Evolutionary conservation across 1,140 invertebrate genomes (phyloP).

Genomic region (Stenopsyche tienmushanensis): DNA sequence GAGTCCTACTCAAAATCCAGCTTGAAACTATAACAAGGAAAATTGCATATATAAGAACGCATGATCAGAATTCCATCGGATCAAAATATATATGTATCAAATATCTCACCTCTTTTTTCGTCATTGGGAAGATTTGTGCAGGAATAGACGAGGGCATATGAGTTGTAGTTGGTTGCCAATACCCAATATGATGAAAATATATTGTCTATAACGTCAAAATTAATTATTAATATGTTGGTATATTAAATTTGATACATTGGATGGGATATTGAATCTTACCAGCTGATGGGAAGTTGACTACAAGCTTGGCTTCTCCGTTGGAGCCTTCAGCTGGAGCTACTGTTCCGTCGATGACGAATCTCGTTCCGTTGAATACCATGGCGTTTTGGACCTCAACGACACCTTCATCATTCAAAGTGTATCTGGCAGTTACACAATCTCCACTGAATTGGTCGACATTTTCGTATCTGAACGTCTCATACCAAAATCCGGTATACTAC

Average conservation of each 20-base stretch:
- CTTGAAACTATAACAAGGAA: slow-evolving; percentile 28
- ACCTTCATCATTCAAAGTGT: background rate
- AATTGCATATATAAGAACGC: too few relatives aligned
- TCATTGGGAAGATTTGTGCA: slow-evolving; percentile 45
- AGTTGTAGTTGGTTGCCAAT: slow-evolving; percentile 46
- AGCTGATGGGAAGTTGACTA: slow-evolving; percentile 34
- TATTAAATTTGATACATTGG: background rate
- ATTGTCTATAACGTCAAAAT: background rate
- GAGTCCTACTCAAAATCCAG: slow-evolving; percentile 37
- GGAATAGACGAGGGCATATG: slow-evolving; percentile 48
- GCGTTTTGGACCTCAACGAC: background rate
- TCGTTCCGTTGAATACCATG: background rate
- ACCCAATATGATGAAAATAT: slow-evolving; percentile 44
- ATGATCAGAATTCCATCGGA: background rate
- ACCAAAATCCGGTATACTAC: slow-evolving; percentile 5
- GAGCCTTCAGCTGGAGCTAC: slow-evolving; percentile 38
- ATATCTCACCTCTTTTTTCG: slow-evolving; percentile 43
- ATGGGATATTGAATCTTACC: slow-evolving; percentile 35
- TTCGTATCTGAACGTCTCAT: slow-evolving; percentile 8
- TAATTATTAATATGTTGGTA: background rate
- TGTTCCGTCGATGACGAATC: slow-evolving; percentile 38
- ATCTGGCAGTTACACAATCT: background rate
- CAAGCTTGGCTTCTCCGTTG: slow-evolving; percentile 15
- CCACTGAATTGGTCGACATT: background rate
- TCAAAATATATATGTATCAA: background rate